Evolutionary conservation across 1,140 invertebrate genomes (phyloP).

Genomic region (Nasonia longicornis): DNA sequence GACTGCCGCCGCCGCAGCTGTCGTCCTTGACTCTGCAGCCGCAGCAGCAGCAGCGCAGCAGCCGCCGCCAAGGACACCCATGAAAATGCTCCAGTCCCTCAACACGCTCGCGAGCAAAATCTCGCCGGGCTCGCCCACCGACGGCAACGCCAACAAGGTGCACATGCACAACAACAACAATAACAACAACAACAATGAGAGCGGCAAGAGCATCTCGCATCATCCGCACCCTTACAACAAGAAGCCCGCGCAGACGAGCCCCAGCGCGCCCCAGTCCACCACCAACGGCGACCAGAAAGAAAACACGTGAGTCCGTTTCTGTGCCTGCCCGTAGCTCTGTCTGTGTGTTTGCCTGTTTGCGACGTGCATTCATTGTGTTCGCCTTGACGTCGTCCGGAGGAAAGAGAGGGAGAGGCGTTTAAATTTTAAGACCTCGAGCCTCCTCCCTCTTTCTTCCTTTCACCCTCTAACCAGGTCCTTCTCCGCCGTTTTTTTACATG

Average conservation of each 20-base stretch:
- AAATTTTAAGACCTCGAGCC: constrained; percentile 41
- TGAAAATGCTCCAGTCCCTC: constrained; percentile 81
- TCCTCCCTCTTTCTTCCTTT: neutral
- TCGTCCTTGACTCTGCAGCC: constrained; percentile 43
- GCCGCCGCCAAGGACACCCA: constrained; percentile 56
- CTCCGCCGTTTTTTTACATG: constrained; percentile 38
- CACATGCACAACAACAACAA: constrained; percentile 72
- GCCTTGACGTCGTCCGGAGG: neutral
- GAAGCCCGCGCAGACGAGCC: constrained; percentile 58
- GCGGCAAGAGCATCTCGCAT: constrained; percentile 62
- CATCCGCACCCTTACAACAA: constrained; percentile 66
- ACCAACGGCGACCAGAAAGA: constrained; percentile 66
- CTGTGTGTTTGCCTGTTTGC: neutral
- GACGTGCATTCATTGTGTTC: neutral
- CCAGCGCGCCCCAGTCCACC: constrained; percentile 50
- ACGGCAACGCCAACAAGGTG: constrained; percentile 68
- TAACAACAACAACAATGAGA: constrained; percentile 67
- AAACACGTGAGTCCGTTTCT: constrained; percentile 62
- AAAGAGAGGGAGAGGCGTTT: constrained; percentile 19
- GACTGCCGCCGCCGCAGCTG: constrained; percentile 42
- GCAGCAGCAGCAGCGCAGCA: constrained; percentile 54
- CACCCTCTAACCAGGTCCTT: neutral
- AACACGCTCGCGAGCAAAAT: constrained; percentile 85
- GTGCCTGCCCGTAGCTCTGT: neutral
- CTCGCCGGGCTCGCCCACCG: constrained; percentile 75